Evolutionary conservation across 64 coral and sea anemone genomes (phyloP), one percentile per base, ranked within the genome.

Genomic region (Cladopsammia gracilis): DNA sequence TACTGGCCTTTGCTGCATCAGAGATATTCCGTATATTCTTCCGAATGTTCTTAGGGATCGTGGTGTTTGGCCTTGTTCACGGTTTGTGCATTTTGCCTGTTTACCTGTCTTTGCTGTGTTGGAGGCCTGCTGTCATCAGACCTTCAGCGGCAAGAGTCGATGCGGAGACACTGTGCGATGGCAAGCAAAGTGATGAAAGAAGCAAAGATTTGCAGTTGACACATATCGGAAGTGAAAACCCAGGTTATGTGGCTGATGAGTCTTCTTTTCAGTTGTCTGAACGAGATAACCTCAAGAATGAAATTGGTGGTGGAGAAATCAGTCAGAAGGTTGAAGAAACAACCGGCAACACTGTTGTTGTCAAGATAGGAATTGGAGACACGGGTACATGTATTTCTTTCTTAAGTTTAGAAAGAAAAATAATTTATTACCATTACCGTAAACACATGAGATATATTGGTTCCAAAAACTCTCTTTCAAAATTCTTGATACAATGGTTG

Each of bases 21-120:
- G 85, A 87, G 62, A 87, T 87, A 64, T 73, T 87, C 34, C 64
- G 85, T 3, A 87, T 87, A 10, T 87, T 87, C 46, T 87, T 87
- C 66, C 50, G 58, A 23, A 87, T 87, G 85, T 87, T 87, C 48
- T 42, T 87, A 6, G 85, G 85, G 3, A 87, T 87, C 47, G 85
- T 87, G 12, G 14, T 50, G 1, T 46, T 87, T 73, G 85, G 85
- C 12, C 69, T 87, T 70, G 44, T 87, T 10, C 85, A 87, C 65
- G 85, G 85, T 13, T 19, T 87, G 64, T 70, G 64, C 23, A 78
- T 90, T 25, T 12, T 90, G 58, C 88, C 88, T 15, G 88, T 90
- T 71, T 90, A 90, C n/a, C 4, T 77, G 75, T 54, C 75, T 12
- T 77, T 77, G 10, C 49, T 77, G 75, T 77, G 75, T 49, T 77